Conservation (phyloP, 2,888 invertebrate species). For the Leptothorax acervorum region DNA sequence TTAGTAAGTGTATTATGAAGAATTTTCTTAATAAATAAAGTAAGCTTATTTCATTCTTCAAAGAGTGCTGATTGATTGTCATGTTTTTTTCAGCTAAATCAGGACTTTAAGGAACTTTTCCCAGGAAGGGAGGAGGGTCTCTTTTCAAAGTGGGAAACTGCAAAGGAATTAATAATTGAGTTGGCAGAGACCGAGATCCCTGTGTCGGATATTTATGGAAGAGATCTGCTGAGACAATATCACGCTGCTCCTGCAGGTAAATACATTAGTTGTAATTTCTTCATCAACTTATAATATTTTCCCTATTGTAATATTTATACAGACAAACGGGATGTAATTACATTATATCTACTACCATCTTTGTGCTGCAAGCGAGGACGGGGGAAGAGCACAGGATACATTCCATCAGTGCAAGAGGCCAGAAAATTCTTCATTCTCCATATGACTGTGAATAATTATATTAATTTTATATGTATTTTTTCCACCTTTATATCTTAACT, state of each 20-base stretch:
- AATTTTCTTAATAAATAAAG: neutral
- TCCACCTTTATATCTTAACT: neutral
- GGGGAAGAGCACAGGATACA: neutral
- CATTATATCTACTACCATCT: neutral
- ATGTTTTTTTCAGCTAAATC: conserved; percentile 1
- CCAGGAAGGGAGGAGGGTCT: neutral
- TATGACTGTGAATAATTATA: neutral
- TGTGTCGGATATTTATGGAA: neutral
- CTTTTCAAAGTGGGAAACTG: conserved; percentile 9
- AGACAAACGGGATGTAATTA: neutral
- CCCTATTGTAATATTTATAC: neutral
- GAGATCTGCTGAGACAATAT: neutral
- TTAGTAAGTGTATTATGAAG: neutral
- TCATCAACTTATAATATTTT: neutral
- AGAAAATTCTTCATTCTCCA: conserved; percentile 4
- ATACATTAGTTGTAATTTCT: neutral
- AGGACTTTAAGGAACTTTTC: neutral
- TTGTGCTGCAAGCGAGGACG: neutral
- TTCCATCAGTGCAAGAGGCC: neutral
- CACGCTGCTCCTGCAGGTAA: neutral
- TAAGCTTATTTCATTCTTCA: neutral
- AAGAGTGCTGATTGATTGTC: neutral
- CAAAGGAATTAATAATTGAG: neutral
- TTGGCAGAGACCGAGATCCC: neutral
- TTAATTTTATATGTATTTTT: neutral